Percentiles rank a stretch among this genome's conserved stretches.
Conservation (phyloP, 2,113 vertebrate species). For the Sitta europaea region DNA sequence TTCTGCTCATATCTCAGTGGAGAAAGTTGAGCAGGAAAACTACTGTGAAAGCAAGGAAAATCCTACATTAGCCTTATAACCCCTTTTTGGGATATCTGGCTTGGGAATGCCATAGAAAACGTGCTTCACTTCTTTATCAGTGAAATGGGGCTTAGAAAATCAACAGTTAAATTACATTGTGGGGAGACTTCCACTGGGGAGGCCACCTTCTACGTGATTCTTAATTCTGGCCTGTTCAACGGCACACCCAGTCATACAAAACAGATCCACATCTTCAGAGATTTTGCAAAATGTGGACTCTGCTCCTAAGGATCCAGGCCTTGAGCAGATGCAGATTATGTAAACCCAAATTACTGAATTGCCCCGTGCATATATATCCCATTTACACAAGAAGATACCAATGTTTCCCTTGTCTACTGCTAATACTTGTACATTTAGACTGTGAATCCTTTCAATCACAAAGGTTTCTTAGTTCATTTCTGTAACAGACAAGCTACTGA, state of each 20-base stretch:
- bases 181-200: background rate
- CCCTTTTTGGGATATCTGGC: background rate
- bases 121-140: background rate
- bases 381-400: background rate
- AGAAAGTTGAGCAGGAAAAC: background rate
- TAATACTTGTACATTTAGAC: background rate
- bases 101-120: background rate
- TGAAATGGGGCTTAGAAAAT: background rate
- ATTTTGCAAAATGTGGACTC: background rate
- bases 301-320: background rate
- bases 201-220: background rate
- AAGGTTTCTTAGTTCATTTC: background rate
- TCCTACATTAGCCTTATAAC: background rate
- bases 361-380: fast-evolving
- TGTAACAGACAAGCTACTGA: background rate
- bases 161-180: background rate
- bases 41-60: background rate
- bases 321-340: background rate
- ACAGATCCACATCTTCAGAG: background rate
- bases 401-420: background rate
- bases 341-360: background rate
- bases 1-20: background rate
- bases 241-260: background rate
- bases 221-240: background rate
- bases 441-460: background rate